Evolutionary conservation across 2,888 invertebrate genomes (phyloP).

Genomic region (Caenorhabditis angaria): DNA sequence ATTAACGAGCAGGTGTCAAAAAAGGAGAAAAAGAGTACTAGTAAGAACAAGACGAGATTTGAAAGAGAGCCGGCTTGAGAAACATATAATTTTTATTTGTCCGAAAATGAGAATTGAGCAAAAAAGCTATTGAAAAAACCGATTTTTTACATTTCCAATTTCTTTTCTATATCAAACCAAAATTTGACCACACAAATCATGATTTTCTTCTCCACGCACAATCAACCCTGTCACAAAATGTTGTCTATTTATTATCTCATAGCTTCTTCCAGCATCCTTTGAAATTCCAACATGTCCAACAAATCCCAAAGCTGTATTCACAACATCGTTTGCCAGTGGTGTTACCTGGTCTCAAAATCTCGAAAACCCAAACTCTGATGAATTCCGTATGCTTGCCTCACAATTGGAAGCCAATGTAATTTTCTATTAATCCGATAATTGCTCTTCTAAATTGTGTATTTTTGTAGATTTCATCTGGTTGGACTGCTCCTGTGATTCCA

Average conservation of each 20-base stretch:
- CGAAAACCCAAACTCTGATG: slow-evolving; percentile 9
- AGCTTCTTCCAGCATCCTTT: slow-evolving; percentile 36
- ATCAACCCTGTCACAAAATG: not conserved
- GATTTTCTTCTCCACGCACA: not conserved
- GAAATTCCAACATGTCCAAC: slow-evolving; percentile 26
- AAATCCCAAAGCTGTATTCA: slow-evolving; percentile 17
- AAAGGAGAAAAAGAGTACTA: too few relatives aligned
- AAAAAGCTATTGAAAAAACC: too few relatives aligned
- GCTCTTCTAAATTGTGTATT: not conserved
- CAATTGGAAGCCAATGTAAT: slow-evolving; percentile 18
- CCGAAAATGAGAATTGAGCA: too few relatives aligned
- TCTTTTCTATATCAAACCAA: slow-evolving; percentile 9
- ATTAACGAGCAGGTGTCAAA: too few relatives aligned
- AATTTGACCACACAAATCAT: not conserved
- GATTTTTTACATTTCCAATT: too few relatives aligned
- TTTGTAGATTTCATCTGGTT: slow-evolving; percentile 22
- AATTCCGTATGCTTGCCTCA: slow-evolving; percentile 16
- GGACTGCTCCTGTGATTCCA: slow-evolving; percentile 4
- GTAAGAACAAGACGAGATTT: too few relatives aligned
- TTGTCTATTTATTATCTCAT: not conserved
- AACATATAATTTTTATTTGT: too few relatives aligned
- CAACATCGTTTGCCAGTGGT: slow-evolving; percentile 24
- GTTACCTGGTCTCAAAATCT: slow-evolving; percentile 18
- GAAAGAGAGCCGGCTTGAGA: too few relatives aligned
- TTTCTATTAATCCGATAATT: not conserved